Percentiles rank a stretch among this genome's conserved stretches.
Conservation (phyloP, 1,140 invertebrate species). For the Aphis craccivora region DNA sequence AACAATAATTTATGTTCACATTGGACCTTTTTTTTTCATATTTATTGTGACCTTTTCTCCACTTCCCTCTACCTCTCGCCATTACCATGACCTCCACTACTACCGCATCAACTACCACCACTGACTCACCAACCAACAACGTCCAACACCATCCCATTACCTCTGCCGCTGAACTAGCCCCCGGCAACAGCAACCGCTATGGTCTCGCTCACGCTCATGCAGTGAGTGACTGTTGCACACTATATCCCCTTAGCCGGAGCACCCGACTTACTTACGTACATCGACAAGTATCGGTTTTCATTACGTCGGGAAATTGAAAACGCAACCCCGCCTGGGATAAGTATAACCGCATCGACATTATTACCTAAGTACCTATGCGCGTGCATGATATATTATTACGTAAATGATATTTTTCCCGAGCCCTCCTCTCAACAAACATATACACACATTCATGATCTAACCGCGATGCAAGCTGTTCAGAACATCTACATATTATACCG, state of each 20-base stretch:
- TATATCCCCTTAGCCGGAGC: neutral
- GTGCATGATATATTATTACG: constrained; percentile 53
- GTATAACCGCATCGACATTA: constrained; percentile 53
- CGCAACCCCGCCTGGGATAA: constrained; percentile 36
- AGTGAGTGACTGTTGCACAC: neutral
- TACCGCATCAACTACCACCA: neutral
- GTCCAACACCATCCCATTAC: neutral
- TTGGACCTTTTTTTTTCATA: constrained; percentile 50
- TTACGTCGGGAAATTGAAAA: constrained; percentile 54
- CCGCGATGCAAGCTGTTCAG: neutral
- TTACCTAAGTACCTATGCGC: constrained; percentile 51
- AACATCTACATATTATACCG: constrained; percentile 14
- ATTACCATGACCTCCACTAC: neutral
- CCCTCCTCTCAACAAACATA: neutral
- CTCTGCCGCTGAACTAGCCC: neutral
- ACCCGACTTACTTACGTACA: constrained; percentile 46
- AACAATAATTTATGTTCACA: constrained; percentile 55
- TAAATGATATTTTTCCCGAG: constrained; percentile 30
- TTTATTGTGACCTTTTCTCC: constrained; percentile 55
- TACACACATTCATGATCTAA: neutral
- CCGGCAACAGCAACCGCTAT: neutral
- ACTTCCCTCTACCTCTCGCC: neutral
- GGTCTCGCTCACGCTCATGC: neutral
- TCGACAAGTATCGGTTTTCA: constrained; percentile 57
- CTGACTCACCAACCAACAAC: neutral